Conservation (phyloP, 2,888 invertebrate genomes). For the Siphonodentalium dalli region DNA sequence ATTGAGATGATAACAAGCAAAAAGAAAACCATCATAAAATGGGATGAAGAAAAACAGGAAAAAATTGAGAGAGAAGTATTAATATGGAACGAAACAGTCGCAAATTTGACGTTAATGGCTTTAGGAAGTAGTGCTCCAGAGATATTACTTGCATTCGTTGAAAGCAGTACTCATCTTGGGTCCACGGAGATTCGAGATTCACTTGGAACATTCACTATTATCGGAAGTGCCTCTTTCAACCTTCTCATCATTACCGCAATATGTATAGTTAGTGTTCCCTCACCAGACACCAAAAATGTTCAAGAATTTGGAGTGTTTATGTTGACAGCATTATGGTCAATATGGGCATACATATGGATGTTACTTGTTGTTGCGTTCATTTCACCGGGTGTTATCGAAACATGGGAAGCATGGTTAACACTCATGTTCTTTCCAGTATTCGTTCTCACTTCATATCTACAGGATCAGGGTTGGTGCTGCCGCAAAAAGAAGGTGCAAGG, state of each 20-base stretch:
- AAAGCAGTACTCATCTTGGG: slow-evolving; percentile 37
- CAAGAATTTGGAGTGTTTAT: slow-evolving; percentile 58
- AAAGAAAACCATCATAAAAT: slow-evolving; percentile 49
- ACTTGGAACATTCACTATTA: slow-evolving; percentile 61
- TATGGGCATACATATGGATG: slow-evolving; percentile 64
- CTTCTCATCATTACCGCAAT: slow-evolving; percentile 59
- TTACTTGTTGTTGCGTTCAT: slow-evolving; percentile 50
- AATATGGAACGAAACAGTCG: slow-evolving; percentile 63
- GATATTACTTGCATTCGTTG: slow-evolving; percentile 55
- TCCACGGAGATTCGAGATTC: slow-evolving; percentile 34
- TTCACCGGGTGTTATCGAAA: slow-evolving; percentile 47
- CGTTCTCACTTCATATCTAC: slow-evolving; percentile 56
- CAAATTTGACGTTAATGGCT: slow-evolving; percentile 62
- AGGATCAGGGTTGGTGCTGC: slow-evolving; percentile 53
- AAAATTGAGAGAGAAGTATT: slow-evolving; percentile 53
- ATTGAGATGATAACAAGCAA: slow-evolving; percentile 62
- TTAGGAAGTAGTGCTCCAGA: slow-evolving; percentile 62
- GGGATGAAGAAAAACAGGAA: slow-evolving; percentile 54
- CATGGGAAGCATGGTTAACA: slow-evolving; percentile 61
- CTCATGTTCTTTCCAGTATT: slow-evolving; percentile 55
- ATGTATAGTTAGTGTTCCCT: slow-evolving; percentile 53
- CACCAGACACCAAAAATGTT: slow-evolving; percentile 43
- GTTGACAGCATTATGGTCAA: slow-evolving; percentile 55
- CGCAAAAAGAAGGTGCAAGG: slow-evolving; percentile 36
- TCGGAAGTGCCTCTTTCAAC: slow-evolving; percentile 62